These are phyloP conservation scores for Oncorhynchus keta DNA, from an alignment of 2,113 vertebrate species.

Conservation along the genomic window DNA sequence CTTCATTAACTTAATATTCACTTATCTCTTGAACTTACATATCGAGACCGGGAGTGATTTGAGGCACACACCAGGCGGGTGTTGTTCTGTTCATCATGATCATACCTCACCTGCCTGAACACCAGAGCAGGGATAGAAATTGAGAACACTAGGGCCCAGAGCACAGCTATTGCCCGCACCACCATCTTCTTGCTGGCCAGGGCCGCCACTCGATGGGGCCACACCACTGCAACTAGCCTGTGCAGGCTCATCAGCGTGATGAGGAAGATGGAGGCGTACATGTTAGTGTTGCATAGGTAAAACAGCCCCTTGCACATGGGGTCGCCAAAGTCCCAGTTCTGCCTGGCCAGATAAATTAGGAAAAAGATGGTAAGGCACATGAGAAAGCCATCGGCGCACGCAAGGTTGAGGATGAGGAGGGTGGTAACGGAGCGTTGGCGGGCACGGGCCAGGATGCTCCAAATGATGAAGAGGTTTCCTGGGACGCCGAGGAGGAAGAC, in stretches of 20 bases:
- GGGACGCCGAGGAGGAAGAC: conserved; percentile 83
- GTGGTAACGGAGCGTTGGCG: conserved; percentile 77
- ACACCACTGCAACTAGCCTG: conserved; percentile 78
- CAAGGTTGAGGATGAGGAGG: conserved; percentile 84
- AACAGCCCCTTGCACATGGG: conserved; percentile 80
- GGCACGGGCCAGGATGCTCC: conserved; percentile 81
- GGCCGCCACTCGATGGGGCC: conserved; percentile 62
- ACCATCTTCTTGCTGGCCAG: conserved; percentile 64
- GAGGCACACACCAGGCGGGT: conserved; percentile 61
- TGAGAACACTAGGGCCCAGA: conserved; percentile 76
- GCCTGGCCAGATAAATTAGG: conserved; percentile 74
- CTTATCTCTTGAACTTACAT: conserved; percentile 57
- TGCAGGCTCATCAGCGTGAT: conserved; percentile 86
- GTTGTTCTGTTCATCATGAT: rapidly evolving
- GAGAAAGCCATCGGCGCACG: conserved; percentile 77
- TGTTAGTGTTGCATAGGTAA: conserved; percentile 86
- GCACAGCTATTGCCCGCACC: conserved; percentile 59
- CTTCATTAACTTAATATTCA: background rate
- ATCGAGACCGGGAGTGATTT: conserved; percentile 56
- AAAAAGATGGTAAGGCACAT: conserved; percentile 84
- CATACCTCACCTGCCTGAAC: conserved; percentile 68
- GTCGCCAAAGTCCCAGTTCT: conserved; percentile 78
- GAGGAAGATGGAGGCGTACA: conserved; percentile 88
- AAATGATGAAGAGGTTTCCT: conserved; percentile 85
- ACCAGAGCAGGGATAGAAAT: conserved; percentile 76